Conservation (phyloP, 2,888 invertebrate species). For the Idaea dimidiata region DNA sequence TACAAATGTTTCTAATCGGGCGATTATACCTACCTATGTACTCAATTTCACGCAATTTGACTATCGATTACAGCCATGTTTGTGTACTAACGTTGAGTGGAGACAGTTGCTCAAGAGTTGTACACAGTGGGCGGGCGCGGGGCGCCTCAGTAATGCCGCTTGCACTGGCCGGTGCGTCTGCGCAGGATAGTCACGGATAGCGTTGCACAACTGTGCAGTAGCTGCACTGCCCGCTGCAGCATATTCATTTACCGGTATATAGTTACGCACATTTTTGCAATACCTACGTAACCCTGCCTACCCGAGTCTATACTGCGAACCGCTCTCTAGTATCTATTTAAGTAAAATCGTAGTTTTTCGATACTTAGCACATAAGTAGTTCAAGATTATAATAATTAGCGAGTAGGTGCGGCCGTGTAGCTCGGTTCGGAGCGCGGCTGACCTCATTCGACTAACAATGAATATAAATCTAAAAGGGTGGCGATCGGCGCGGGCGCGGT, state of each 20-base stretch:
- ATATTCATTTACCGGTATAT: neutral
- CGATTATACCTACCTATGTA: slow-evolving; percentile 29
- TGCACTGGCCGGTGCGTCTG: slow-evolving; percentile 34
- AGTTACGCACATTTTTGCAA: neutral
- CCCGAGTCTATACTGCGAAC: slow-evolving; percentile 10
- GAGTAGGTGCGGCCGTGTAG: slow-evolving; percentile 39
- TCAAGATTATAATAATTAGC: slow-evolving; percentile 72
- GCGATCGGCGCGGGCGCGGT: slow-evolving; percentile 4
- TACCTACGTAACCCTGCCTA: slow-evolving; percentile 25
- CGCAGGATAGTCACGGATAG: slow-evolving; percentile 33
- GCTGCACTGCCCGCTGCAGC: slow-evolving; percentile 7
- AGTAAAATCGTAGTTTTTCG: slow-evolving; percentile 34
- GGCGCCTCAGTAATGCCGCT: slow-evolving; percentile 2
- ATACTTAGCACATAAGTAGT: slow-evolving; percentile 54
- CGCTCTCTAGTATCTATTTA: slow-evolving; percentile 19
- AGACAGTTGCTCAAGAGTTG: slow-evolving; percentile 56
- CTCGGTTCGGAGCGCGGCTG: slow-evolving; percentile 9
- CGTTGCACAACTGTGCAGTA: neutral
- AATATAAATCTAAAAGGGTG: slow-evolving; percentile 12
- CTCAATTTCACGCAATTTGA: slow-evolving; percentile 49
- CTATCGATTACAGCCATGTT: slow-evolving; percentile 32
- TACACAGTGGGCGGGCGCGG: slow-evolving; percentile 22
- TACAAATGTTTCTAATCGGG: slow-evolving; percentile 41
- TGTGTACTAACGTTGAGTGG: slow-evolving; percentile 33
- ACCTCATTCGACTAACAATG: slow-evolving; percentile 24